Base-by-base conservation (phyloP, 2,888 invertebrate species). In the Dicyrtomina minuta region DNA sequence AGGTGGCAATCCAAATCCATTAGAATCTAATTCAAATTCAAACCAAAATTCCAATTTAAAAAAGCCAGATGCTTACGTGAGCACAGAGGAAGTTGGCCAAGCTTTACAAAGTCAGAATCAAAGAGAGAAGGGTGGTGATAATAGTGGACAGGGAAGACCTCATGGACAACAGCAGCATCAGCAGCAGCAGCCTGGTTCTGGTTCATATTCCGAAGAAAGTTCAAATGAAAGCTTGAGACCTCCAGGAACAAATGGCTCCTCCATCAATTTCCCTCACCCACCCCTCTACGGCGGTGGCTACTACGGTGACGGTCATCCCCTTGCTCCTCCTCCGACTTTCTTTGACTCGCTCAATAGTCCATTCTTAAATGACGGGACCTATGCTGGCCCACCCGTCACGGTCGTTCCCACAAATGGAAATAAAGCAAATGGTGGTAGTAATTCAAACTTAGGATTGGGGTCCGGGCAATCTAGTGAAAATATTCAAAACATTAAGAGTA, bases 51-150 rank as follows among this genome's bases (percentile, higher is more conserved):
- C 24, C 24, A 20, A 41, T 13, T 3, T 5, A 27, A 66, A 49
- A 72, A 27, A 72, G 73, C 53, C 70, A 10, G 69, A 72, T 64
- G 68, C 49, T 8, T 70, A 44, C 67, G 70, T 70, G 15, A 68
- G 68, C 17, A 66, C 70, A 17, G 70, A 70, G n/a, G 68, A 70
- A n/a, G 39, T 70, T 39, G 55, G 69, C 26, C 66, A 70, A 51
- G 70, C 61, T 26, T 66, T 70, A n/a, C 20, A 53, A 13, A 33
- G 33, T 33, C 13, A 22, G 24, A 26, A 2, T 27, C 15, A 46
- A 15, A 56, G 39, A 33, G 33, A 27, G n/a, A 56, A n/a, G n/a
- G 5, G 1, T 1, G 33, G 39, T 6, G 33, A 26, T 53, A 17
- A 17, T 55, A 49, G 39, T 60, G 33, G 17, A 17, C 58, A 43